Percentiles rank a stretch among this genome's conserved stretches.
Evolutionary conservation across 1,140 invertebrate species (phyloP).

Genomic region (Pentalonia nigronervosa): DNA sequence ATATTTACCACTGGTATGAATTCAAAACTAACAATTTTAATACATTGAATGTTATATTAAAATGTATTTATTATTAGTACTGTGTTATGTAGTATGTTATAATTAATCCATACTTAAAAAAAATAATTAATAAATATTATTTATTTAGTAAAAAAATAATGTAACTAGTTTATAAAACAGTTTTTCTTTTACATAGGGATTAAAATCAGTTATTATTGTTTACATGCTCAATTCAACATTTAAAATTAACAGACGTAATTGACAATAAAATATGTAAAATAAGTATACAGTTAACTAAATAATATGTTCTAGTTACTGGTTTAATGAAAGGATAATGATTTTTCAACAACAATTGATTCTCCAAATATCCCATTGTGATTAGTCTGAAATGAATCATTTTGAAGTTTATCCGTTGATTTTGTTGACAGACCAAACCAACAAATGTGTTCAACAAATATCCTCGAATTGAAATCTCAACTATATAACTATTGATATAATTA

Average conservation of each 20-base stretch:
- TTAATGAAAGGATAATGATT: neutral
- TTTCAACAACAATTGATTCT: neutral
- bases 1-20: neutral
- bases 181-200: too few relatives aligned
- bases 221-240: neutral
- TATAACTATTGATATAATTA: neutral
- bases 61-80: too few relatives aligned
- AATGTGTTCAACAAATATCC: neutral
- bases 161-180: too few relatives aligned
- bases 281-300: neutral
- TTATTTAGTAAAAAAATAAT: neutral
- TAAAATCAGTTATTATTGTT: too few relatives aligned
- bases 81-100: too few relatives aligned
- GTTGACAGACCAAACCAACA: neutral
- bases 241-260: neutral
- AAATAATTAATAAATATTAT: neutral
- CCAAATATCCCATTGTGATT: neutral
- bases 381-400: neutral
- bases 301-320: neutral
- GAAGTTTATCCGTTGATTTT: neutral
- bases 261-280: neutral
- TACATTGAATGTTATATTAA: too few relatives aligned
- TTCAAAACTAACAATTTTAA: neutral
- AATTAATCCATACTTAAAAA: neutral
- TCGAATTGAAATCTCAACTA: neutral